Evolutionary conservation across 2,797 vertebrate species (phyloP), one percentile per base, ranked within the genome.

Genomic region (Linurgus olivaceus): DNA sequence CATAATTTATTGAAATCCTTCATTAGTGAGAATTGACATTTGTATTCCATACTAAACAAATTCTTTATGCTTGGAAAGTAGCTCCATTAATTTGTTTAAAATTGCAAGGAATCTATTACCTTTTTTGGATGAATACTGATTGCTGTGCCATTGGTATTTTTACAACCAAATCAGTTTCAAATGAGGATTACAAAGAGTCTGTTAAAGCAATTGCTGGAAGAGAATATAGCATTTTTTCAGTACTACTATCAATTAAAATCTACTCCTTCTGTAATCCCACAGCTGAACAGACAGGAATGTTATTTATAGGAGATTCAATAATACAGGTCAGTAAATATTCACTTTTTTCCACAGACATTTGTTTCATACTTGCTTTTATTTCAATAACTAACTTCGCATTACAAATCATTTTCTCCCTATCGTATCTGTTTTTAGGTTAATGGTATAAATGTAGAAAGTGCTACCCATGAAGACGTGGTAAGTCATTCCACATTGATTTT

Each of bases 391-490:
- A 77, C 37, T 81, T 84, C 2, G 9, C 24, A 29, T 82, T 96
- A 29, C 35, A 76, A 95, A 91, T 95, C 0, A 86, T 75, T 89
- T 58, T 96, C 70, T 97, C 65, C 31, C 54, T 96, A 29, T 96
- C 1, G 0, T 91, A 29, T 96, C 93, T 90, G 29, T 8, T 88
- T 98, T 90, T 96, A 99, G 99, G 98, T 99, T 96, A 99, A 99
- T 91, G 99, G 99, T 93, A 99, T 99, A 93, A 98, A 98, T 67
- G 99, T 99, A 85, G 99, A 99, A 98, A 98, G 94, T 55, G 98
- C 98, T 83, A 99, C 99, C 57, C 99, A 99, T 33, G 98, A 99
- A 98, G 98, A 99, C 98, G 99, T 99, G 97, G 99, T 99, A 97
- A 99, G 99, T 99, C 52, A 75, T 94, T 95, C 75, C 80, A 35